Evolutionary conservation across 1,140 invertebrate species (phyloP), one percentile per base, ranked within the genome.

Genomic region (Drosophila ananassae): DNA sequence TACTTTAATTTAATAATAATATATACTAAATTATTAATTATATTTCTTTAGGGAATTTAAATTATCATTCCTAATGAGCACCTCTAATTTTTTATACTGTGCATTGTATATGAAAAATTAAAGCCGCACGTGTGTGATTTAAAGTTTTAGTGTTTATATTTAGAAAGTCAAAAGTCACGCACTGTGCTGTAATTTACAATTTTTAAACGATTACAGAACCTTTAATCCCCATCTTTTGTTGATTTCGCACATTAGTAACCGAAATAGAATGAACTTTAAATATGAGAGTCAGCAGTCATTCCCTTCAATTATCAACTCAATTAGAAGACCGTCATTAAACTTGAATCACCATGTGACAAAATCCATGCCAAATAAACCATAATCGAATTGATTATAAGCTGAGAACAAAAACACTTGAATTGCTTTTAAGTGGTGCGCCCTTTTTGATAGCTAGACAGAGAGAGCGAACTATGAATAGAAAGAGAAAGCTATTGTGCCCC

Each of bases 371-470:
- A 5, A 44, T 17, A 21, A 25, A 17, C 34, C 25, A 30, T 58
- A 34, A 59, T 52, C 46, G 59, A 22, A 12, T 28, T n/a, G 10
- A 34, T 39, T 50, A 32, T 30, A 2, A n/a, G 25, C 17, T n/a
- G 2, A 22, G 8, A 13, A 8, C 9, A 44, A 56, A 48, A 28
- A 25, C 10, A 39, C 32, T 24, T 48, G 41, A 25, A 21, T 13
- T 13, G 13, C 4, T 46, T 12, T 61, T 22, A 34, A 72, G 64
- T 51, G 64, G 7, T 21, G 53, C 34, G 4, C 53, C 46, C 44
- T 50, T 37, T 50, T 28, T 28, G 56, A 72, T 73, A 64, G 13
- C 50, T 8, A 22, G 47, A 22, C n/a, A 61, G 24, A 21, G 47
- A 60, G 57, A 9, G 32, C n/a, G 24, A 12, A 10, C 17, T 47